A percentile compares a stretch with the other conserved stretches of the same genome.
phyloP scores from a whole-genome alignment of 1,140 invertebrate genomes.

The Brachionus calyciflorus region DNA sequence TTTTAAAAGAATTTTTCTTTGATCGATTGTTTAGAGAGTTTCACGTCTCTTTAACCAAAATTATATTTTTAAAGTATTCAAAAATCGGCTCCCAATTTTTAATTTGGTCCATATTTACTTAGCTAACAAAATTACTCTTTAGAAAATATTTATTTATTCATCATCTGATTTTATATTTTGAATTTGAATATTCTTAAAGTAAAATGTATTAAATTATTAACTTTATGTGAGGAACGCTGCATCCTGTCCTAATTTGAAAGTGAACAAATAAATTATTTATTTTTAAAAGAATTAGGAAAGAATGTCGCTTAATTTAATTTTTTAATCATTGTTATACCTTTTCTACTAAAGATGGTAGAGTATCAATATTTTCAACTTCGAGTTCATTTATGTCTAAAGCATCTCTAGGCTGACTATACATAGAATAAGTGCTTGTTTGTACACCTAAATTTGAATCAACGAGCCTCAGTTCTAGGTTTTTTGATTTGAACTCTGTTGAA shows the following conservation, averaged over 20 bases:
- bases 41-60: not conserved
- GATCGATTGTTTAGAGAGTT: not conserved
- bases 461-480: not conserved
- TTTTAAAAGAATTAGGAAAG: no score
- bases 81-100: no score
- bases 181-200: not conserved
- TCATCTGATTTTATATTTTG: not conserved
- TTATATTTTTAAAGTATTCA: not conserved
- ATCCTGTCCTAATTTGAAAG: no score
- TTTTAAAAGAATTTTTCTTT: not conserved
- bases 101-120: no score
- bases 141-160: not conserved
- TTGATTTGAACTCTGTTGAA: not conserved
- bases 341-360: not conserved
- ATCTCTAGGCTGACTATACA: constrained; percentile 26
- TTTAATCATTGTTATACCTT: not conserved
- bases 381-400: constrained; percentile 5
- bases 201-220: no score
- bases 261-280: no score
- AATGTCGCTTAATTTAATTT: not conserved
- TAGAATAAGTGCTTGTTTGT: not conserved
- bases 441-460: not conserved
- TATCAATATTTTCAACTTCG: not conserved
- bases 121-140: not conserved
- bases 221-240: no score